Evolutionary conservation across 2,113 vertebrate genomes (phyloP), one percentile per base, ranked within the genome.

Genomic region (Eulacestoma nigropectus): DNA sequence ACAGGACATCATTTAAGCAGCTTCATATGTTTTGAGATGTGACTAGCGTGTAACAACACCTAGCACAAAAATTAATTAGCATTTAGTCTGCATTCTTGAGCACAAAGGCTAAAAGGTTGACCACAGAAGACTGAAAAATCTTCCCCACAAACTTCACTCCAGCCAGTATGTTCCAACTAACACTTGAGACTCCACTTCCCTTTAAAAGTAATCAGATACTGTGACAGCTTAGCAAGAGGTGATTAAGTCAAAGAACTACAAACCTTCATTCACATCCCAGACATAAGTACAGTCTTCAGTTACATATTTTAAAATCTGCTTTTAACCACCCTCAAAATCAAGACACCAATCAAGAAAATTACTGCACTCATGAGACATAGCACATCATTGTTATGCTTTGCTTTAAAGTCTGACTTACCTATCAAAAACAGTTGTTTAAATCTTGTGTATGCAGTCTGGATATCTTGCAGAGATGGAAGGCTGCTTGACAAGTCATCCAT

Each of bases 361-460:
- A 78, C 27, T 75, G 37, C 26, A 52, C 47, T 86, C 21, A 42
- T 30, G 17, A 93, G 50, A 83, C 22, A 44, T 3, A 64, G 64
- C 42, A 18, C 29, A 86, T 55, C 33, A n/a, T 10, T 83, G 23
- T 50, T 67, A 78, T 8, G 13, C 39, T 62, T 74, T 41, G 18
- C 47, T 82, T 85, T 89, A 27, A 57, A 81, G 39, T 57, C 65
- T 80, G 73, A 88, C 98, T 98, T 95, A 99, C 99, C 99, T 94
- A 99, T 98, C 59, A 99, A 95, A 96, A 99, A 99, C 22, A 98
- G 98, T 89, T 99, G 98, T 80, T 99, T 99, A 96, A 99, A 99
- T 95, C 96, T 98, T 80, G 93, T 97, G 81, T 99, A 99, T 7
- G 98, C 97, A 60, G 96, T 97, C 96, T 99, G 99, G 93, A 99